Conservation (phyloP, 1,140 invertebrate species). For the Lepidurus couesii region DNA sequence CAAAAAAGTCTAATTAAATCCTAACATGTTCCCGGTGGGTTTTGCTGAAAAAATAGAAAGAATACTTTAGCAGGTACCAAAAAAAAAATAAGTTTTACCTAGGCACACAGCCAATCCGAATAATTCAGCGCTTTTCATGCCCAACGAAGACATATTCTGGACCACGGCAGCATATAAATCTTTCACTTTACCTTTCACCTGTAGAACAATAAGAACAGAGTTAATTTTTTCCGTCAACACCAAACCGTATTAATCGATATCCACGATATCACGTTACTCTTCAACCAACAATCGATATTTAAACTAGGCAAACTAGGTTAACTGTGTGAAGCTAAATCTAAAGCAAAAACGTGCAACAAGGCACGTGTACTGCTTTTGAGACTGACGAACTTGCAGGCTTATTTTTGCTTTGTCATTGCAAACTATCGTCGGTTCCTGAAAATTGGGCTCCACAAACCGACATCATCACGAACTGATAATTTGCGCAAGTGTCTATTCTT, state of each 20-base stretch:
- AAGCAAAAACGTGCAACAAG: no score
- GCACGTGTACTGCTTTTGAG: no score
- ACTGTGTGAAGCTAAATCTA: no score
- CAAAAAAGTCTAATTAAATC: not conserved
- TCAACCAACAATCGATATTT: no score
- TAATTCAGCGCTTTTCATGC: conserved; percentile 72
- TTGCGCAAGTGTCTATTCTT: not conserved
- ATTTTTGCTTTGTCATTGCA: not conserved
- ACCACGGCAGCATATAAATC: conserved; percentile 77
- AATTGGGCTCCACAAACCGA: not conserved
- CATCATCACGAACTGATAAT: not conserved
- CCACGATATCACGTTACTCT: no score
- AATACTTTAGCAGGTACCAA: not conserved
- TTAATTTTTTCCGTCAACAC: not conserved
- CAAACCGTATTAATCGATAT: no score
- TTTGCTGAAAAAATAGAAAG: not conserved
- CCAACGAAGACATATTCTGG: conserved; percentile 64
- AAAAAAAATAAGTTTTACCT: conserved; percentile 52
- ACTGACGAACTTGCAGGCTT: no score
- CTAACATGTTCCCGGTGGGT: not conserved
- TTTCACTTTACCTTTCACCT: conserved; percentile 75
- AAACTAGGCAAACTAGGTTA: no score
- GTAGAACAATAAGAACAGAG: conserved; percentile 43
- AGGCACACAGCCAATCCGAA: conserved; percentile 74
- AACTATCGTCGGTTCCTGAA: not conserved